A percentile compares a stretch with the other conserved stretches of the same genome.
Evolutionary conservation across 2,888 invertebrate genomes (phyloP).

Genomic region (Rhagonycha fulva): DNA sequence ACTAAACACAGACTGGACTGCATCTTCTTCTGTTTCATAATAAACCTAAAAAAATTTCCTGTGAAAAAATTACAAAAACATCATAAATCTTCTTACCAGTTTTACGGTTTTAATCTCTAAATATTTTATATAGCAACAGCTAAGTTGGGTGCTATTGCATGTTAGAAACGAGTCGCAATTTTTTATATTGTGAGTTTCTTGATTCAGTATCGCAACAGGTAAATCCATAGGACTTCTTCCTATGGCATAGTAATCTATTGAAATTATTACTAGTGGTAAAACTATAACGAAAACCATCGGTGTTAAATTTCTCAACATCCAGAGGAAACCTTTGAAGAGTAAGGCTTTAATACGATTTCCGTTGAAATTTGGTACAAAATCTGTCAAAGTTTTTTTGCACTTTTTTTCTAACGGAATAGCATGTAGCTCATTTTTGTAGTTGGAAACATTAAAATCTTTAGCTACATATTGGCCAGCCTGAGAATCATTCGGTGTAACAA

Average conservation of each 20-base stretch:
- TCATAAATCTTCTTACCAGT: conserved; percentile 60
- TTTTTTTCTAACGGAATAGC: conserved; percentile 74
- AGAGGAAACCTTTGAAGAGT: conserved; percentile 86
- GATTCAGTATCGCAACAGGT: conserved; percentile 78
- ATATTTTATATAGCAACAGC: conserved; percentile 77
- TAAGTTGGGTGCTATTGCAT: conserved; percentile 70
- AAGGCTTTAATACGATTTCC: conserved; percentile 70
- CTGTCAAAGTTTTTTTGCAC: conserved; percentile 58
- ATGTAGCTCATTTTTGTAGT: conserved; percentile 68
- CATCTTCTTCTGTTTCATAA: conserved; percentile 59
- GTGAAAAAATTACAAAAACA: not conserved
- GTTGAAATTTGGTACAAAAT: conserved; percentile 49
- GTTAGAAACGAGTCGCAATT: conserved; percentile 37
- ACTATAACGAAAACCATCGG: conserved; percentile 84
- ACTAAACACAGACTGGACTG: conserved; percentile 66
- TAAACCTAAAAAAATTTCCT: conserved; percentile 56
- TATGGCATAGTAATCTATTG: conserved; percentile 86
- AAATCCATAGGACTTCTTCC: conserved; percentile 82
- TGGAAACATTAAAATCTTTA: not conserved
- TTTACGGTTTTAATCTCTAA: conserved; percentile 68
- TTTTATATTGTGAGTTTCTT: conserved; percentile 62
- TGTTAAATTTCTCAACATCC: conserved; percentile 83
- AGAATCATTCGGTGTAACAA: not conserved
- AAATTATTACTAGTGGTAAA: conserved; percentile 82
- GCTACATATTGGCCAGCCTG: too few relatives aligned